Base-by-base conservation (phyloP, 2,888 invertebrate species). In the Brenthis ino region DNA sequence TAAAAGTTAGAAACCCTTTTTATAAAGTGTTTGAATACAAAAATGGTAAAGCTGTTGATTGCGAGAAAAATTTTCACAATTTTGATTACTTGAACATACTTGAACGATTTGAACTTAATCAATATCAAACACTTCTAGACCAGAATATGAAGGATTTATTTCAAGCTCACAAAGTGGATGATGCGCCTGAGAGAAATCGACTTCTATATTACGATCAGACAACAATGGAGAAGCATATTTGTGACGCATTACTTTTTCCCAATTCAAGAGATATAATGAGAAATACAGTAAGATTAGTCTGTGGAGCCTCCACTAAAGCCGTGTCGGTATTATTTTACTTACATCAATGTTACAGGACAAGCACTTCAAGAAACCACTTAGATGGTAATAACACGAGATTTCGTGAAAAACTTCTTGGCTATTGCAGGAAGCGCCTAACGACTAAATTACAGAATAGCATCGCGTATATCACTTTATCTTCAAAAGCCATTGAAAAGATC, bases 291-390 rank as follows among this genome's bases (percentile, higher is more conserved):
- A 79, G 82, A 56, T 75, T 93, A 33, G 86, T 89, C 0, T 93
- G 93, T 67, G 91, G 93, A 3, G 85, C 85, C 1, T 73, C 85
- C 12, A 77, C 92, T 0, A 73, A 83, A 47, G 77, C 77, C 11
- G 88, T 93, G 0, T 93, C 93, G 2, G 84, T 93, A 1, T 80
- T 93, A 14, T 93, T 92, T 74, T 93, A 88, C 70, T 84, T 93
- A 1, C 91, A 93, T 64, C 89, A 93, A 72, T 90, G 91, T 70
- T 85, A 87, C 67, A 84, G 91, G 76, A 85, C 86, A 1, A 85
- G 82, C 64, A 82, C 87, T 61, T 50, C 83, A 0, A 85, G 76
- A 65, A 89, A 91, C 69, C 87, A 87, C 69, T 71, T 92, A 48
- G 90, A 85, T 64, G 91, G 91, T 28, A 74, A 83, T 69, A 91